These are phyloP conservation scores for Ecliptopera silaceata DNA, from an alignment of 2,888 invertebrate species.

Conservation along the genomic window DNA sequence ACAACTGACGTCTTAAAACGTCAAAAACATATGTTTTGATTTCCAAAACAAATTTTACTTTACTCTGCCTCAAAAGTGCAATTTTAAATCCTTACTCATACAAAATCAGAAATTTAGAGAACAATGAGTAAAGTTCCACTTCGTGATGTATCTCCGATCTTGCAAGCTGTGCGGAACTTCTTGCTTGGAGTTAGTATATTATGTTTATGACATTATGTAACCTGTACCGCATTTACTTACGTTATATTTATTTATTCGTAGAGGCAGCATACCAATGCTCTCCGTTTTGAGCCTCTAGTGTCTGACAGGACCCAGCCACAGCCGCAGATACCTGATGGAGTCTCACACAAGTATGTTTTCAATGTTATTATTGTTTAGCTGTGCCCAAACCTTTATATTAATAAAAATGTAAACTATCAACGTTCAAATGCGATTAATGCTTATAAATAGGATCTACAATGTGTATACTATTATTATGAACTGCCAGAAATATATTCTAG, in stretches of 20 bases:
- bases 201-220: slow-evolving; percentile 54
- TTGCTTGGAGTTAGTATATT: slow-evolving; percentile 84
- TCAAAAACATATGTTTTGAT: slow-evolving; percentile 1
- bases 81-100: background rate
- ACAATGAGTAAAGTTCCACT: slow-evolving; percentile 76
- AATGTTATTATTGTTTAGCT: slow-evolving; percentile 6
- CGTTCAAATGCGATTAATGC: too few species aligned
- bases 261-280: slow-evolving; percentile 84
- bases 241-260: slow-evolving; percentile 50
- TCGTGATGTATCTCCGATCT: slow-evolving; percentile 85
- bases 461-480: too few species aligned
- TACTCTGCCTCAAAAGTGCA: background rate
- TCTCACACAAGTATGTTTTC: slow-evolving; percentile 84
- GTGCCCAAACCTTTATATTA: background rate
- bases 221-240: slow-evolving; percentile 27
- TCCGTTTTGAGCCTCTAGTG: slow-evolving; percentile 87
- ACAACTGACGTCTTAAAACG: background rate
- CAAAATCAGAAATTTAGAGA: slow-evolving; percentile 20
- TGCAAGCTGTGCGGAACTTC: slow-evolving; percentile 85
- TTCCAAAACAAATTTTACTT: background rate
- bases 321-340: slow-evolving; percentile 92
- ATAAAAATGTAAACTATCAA: background rate
- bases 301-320: slow-evolving; percentile 91
- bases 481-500: too few species aligned
- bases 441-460: too few species aligned